Percentiles rank a stretch among this genome's conserved stretches.
These are phyloP conservation scores for Oryzias celebensis DNA, from an alignment of 2,113 vertebrate species.

Conservation along the genomic window DNA sequence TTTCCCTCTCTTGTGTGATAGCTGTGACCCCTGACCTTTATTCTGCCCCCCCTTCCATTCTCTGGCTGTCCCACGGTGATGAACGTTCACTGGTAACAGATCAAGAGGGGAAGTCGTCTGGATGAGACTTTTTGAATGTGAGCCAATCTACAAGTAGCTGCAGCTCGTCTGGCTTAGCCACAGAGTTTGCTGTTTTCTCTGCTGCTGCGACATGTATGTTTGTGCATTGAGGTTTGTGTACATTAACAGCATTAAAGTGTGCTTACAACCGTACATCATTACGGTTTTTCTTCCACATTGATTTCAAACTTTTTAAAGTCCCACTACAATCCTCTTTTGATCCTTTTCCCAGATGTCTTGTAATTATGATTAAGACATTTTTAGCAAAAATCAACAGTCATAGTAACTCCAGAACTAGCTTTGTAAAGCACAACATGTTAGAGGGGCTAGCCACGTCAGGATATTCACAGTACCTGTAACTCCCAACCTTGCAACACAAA, in stretches of 20 bases:
- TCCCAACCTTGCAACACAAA: too few species aligned
- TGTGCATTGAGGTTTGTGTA: neutral
- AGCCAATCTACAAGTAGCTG: slow-evolving; percentile 4
- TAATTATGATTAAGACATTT: too few species aligned
- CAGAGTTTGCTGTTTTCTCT: slow-evolving; percentile 30
- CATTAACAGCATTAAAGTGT: neutral
- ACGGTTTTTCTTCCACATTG: neutral
- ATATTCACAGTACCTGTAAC: too few species aligned
- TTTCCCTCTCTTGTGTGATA: slow-evolving; percentile 53
- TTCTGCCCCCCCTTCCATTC: slow-evolving; percentile 45
- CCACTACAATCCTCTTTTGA: too few species aligned
- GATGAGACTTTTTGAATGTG: slow-evolving; percentile 31
- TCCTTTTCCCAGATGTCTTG: too few species aligned
- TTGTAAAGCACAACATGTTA: too few species aligned
- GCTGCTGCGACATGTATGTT: slow-evolving; percentile 31
- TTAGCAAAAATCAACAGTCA: too few species aligned
- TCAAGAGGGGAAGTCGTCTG: slow-evolving; percentile 34
- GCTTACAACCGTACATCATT: neutral
- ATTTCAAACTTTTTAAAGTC: too few species aligned
- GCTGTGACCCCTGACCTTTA: slow-evolving; percentile 57
- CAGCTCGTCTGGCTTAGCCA: slow-evolving; percentile 14
- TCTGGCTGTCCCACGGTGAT: slow-evolving; percentile 35
- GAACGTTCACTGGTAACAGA: slow-evolving; percentile 33
- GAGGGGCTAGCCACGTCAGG: too few species aligned
- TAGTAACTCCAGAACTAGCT: too few species aligned